Evolutionary conservation across 2,888 invertebrate genomes (phyloP), one percentile per base, ranked within the genome.

Genomic region (Coelogynopora nodosa): DNA sequence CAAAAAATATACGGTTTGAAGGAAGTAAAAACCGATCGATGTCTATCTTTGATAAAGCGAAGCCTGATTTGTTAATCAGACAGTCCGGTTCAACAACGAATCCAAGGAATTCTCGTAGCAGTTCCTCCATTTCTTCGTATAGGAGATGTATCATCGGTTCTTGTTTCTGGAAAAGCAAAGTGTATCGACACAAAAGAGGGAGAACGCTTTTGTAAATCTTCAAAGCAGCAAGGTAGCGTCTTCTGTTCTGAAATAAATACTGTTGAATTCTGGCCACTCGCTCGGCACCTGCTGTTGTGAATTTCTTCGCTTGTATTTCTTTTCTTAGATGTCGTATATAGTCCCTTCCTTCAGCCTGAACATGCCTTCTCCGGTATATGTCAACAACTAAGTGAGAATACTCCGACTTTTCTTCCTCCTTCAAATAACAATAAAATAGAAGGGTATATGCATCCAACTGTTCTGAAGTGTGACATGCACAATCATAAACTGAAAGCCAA

Each of bases 401-500:
- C 49, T 49, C 49, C 49, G 49, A 49, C 49, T 49, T 49, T 49
- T 49, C 49, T 49, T 49, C 49, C 49, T 49, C 49, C 49, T 49
- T 49, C 80, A 80, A 27, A 27, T 80, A 80, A 27, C 26, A 26
- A 80, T 80, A 80, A 80, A 80, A 80, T 23, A 80, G 28, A 80
- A 80, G 26, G 28, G 80, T 80, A 27, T 80, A 80, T 26, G 80
- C 23, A 80, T 80, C 80, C 80, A 80, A 80, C 26, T 26, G 80
- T 27, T 80, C 80, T 27, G 28, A 27, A 80, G 28, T 27, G 80
- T 80, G 80, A 80, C 80, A 80, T 10, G 80, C 80, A 27, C 80
- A 80, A 26, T 80, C 80, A 80, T 80, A 80, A 80, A 27, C 23
- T 26, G 80, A 80, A 80, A 80, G 80, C 80, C 80, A 80, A 27